Evolutionary conservation across 1,140 invertebrate genomes (phyloP), one percentile per base, ranked within the genome.

Genomic region (Melanaphis sacchari): DNA sequence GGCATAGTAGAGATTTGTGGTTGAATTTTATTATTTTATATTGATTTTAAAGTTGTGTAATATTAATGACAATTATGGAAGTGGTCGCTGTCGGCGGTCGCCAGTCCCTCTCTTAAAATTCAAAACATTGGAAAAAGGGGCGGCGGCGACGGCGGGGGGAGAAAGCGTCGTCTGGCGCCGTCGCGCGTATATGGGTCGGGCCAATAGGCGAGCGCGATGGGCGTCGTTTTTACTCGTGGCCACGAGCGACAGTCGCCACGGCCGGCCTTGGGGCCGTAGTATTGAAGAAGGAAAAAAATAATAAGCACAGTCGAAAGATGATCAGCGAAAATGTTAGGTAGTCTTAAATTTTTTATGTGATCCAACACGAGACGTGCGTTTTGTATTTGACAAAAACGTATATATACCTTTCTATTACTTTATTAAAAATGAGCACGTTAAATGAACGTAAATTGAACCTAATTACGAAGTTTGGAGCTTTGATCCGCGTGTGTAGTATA

Each of bases 141-240:
- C 31, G 43, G 31, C 43, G 41, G n/a, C 46, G n/a, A 22, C 85
- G n/a, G 43, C 85, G 85, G 85, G 87, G 40, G 40, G 82, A 38
- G 43, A 52, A 46, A 46, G 87, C 87, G 87, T 88, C n/a, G 87
- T 52, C 43, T 88, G 43, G 87, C n/a, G 87, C 43, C 87, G 87
- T 36, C 43, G n/a, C 87, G 46, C 43, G 87, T 36, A 88, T 88
- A n/a, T 88, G 87, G 87, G 87, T 88, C 87, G 87, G n/a, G 87
- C 87, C 87, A 88, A 88, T 88, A 88, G 36, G 88, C 88, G 52
- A 22, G 88, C 88, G 52, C 52, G 46, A 90, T 59, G 88, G 88
- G 46, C 88, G 88, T 90, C 49, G 36, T 36, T 90, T 90, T 90
- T 88, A 46, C 31, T 26, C 26, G 84, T 26, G 38, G 41, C 84